Conservation (phyloP, 2,888 invertebrate genomes). For the Cyrtodaria siliqua region DNA sequence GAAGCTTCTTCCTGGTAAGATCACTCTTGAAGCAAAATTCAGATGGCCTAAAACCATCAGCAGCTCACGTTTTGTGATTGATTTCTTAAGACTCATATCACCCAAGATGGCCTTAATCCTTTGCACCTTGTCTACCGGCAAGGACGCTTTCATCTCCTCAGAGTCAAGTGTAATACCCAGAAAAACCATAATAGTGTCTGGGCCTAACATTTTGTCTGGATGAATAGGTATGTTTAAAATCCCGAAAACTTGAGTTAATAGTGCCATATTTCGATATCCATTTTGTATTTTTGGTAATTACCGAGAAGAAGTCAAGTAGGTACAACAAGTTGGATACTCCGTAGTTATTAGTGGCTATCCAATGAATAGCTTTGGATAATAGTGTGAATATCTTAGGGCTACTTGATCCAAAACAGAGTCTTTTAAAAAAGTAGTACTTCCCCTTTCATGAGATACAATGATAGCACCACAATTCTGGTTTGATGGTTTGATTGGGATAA, state of each 20-base stretch:
- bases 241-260: constrained; percentile 34
- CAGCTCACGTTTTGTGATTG: constrained; percentile 29
- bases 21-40: constrained; percentile 30
- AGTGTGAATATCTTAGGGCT: constrained; percentile 50
- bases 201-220: constrained; percentile 45
- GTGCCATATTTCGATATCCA: constrained; percentile 51
- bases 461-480: constrained; percentile 35
- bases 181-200: constrained; percentile 35
- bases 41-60: constrained; percentile 25
- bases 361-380: constrained; percentile 42
- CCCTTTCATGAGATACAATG: constrained; percentile 50
- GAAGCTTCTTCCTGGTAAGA: constrained; percentile 40
- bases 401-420: constrained; percentile 43
- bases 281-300: constrained; percentile 8
- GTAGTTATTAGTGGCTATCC: constrained; percentile 54
- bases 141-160: constrained; percentile 32
- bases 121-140: constrained; percentile 42
- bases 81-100: not conserved
- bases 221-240: constrained; percentile 45
- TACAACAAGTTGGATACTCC: constrained; percentile 37
- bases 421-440: constrained; percentile 19
- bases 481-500: constrained; percentile 31
- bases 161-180: constrained; percentile 59
- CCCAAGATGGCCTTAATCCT: constrained; percentile 16
- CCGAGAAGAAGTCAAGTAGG: constrained; percentile 53